Percentiles rank a stretch among this genome's conserved stretches.
Conservation (phyloP, 2,113 vertebrate genomes). For the Tympanuchus pallidicinctus region DNA sequence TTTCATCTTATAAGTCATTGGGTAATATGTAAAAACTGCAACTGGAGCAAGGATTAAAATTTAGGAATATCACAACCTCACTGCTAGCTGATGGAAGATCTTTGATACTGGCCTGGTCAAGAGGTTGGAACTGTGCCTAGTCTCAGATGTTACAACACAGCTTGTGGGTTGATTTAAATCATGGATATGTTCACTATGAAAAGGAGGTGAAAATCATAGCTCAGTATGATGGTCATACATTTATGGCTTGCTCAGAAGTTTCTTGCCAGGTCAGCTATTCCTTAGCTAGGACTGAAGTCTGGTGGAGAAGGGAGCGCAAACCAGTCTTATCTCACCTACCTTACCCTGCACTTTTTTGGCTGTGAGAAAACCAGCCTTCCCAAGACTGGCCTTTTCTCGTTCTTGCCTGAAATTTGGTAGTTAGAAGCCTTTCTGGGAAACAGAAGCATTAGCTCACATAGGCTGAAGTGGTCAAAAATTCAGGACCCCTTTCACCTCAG, state of each 20-base stretch:
- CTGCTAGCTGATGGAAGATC: not conserved
- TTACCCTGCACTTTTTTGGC: not conserved
- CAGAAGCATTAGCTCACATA: not conserved
- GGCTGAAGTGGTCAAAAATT: not conserved
- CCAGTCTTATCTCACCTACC: not conserved
- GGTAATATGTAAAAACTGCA: not conserved
- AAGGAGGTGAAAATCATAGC: not conserved
- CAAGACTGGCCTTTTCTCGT: not conserved
- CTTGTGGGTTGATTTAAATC: not conserved
- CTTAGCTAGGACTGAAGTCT: not conserved
- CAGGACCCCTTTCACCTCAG: not conserved
- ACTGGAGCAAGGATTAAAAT: not conserved
- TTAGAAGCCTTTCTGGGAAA: not conserved
- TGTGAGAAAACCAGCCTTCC: accelerated
- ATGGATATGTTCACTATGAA: not conserved
- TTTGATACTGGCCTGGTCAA: not conserved
- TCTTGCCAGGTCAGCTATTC: not conserved
- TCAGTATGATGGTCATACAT: not conserved
- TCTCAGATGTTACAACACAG: not conserved
- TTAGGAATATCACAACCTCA: not conserved
- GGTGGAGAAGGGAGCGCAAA: not conserved
- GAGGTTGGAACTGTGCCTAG: not conserved
- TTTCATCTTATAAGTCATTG: not conserved
- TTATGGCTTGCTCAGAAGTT: not conserved
- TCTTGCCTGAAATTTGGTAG: not conserved